A percentile compares a stretch with the other conserved stretches of the same genome.
Evolutionary conservation across 2,888 invertebrate genomes (phyloP).

Genomic region (Shargacucullia verbasci): DNA sequence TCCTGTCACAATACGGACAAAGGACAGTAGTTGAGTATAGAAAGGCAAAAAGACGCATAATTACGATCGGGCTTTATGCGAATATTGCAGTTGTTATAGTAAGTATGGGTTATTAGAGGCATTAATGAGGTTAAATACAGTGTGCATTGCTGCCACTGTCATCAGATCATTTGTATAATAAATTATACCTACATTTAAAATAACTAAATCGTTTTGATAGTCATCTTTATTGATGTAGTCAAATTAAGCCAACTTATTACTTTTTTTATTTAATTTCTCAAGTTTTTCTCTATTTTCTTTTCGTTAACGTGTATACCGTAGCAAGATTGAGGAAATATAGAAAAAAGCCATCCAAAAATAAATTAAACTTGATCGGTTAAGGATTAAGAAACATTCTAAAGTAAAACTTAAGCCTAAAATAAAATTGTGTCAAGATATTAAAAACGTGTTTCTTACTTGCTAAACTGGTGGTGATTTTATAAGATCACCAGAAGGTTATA

Average conservation of each 20-base stretch:
- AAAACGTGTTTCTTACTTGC: conserved; percentile 5
- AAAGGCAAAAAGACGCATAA: conserved; percentile 27
- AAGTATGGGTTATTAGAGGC: conserved; percentile 24
- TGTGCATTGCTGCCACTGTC: conserved; percentile 17
- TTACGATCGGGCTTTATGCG: conserved; percentile 20
- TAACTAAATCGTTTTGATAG: no score
- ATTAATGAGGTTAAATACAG: conserved; percentile 35
- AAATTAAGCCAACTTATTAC: no score
- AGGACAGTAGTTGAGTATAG: conserved; percentile 14
- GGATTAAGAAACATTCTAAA: not conserved
- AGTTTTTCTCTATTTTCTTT: not conserved
- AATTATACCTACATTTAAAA: conserved; percentile 24
- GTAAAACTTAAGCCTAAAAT: no score
- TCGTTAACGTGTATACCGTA: not conserved
- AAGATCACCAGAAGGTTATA: conserved; percentile 33
- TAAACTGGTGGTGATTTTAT: conserved; percentile 8
- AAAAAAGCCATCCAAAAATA: no score
- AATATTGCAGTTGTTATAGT: conserved; percentile 11
- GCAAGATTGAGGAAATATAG: not conserved
- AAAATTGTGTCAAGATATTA: conserved; percentile 11
- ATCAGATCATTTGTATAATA: conserved; percentile 10
- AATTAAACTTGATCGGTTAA: no score
- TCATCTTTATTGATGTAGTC: not conserved
- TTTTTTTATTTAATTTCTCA: not conserved
- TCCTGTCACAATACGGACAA: conserved; percentile 43